Conservation (phyloP, 1,140 invertebrate species). For the Aphaenogaster floridana region DNA sequence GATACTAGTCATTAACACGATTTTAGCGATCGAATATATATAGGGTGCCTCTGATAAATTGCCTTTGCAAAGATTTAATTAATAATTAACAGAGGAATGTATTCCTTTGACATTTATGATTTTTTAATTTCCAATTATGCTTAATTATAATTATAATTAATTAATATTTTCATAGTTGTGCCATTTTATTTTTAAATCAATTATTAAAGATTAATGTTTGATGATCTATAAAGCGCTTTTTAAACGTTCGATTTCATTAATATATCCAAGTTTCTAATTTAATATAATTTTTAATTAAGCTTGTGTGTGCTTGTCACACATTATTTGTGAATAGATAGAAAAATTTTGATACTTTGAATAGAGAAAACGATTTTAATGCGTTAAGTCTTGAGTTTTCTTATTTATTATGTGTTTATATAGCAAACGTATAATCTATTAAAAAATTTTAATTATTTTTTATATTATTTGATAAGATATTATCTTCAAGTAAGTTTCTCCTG, state of each 20-base stretch:
- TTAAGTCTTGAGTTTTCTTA: background rate
- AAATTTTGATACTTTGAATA: background rate
- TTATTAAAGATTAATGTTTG: background rate
- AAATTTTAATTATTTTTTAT: constrained; percentile 2
- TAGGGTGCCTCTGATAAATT: constrained; percentile 2
- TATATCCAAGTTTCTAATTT: background rate
- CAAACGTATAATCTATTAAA: background rate
- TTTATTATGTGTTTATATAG: background rate
- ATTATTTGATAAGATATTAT: background rate
- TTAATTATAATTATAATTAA: too few relatives aligned
- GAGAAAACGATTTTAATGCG: constrained; percentile 9
- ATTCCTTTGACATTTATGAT: background rate
- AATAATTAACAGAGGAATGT: background rate
- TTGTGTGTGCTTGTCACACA: background rate
- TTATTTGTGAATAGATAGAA: background rate
- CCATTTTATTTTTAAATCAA: background rate
- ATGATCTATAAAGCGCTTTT: background rate
- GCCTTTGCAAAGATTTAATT: background rate
- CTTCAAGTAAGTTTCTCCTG: background rate
- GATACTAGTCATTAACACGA: constrained; percentile 53
- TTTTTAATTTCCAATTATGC: background rate
- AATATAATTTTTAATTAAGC: background rate
- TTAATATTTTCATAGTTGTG: background rate
- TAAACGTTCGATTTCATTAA: background rate
- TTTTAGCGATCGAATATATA: constrained; percentile 30